Evolutionary conservation across 2,113 vertebrate genomes (phyloP).

Genomic region (Oxygymnocypris stewartii): DNA sequence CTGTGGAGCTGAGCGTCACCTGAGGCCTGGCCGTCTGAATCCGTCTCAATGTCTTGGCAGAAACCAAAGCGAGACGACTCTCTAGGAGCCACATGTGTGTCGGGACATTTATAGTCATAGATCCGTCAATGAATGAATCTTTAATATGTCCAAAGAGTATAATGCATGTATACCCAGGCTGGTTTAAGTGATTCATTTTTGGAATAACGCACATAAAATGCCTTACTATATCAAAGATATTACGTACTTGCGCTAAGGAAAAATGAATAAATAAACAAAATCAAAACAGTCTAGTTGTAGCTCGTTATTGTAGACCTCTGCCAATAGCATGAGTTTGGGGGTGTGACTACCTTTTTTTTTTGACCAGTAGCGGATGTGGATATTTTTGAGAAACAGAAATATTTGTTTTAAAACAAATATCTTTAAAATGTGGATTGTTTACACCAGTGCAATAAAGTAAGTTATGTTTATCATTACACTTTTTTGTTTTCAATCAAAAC

Average conservation of each 20-base stretch:
- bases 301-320: too few species aligned
- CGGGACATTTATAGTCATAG: slow-evolving; percentile 32
- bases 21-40: not conserved
- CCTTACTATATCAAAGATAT: too few species aligned
- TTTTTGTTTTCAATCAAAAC: not conserved
- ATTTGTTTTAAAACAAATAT: not conserved
- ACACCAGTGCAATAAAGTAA: not conserved
- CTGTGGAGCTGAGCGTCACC: slow-evolving; percentile 30
- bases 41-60: not conserved
- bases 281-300: too few species aligned
- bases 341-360: not conserved
- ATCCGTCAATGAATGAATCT: slow-evolving; percentile 3
- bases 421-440: not conserved
- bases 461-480: not conserved
- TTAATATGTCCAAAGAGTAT: not conserved
- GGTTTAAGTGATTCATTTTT: too few species aligned
- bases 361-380: not conserved
- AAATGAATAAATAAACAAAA: too few species aligned
- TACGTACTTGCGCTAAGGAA: too few species aligned
- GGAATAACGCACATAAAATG: too few species aligned
- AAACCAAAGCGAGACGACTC: not conserved
- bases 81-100: slow-evolving; percentile 11
- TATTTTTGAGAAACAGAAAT: not conserved
- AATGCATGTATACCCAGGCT: not conserved
- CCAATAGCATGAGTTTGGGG: too few species aligned